Base-by-base conservation (phyloP, 2,797 vertebrate species). In the Catostomus latipinnis region DNA sequence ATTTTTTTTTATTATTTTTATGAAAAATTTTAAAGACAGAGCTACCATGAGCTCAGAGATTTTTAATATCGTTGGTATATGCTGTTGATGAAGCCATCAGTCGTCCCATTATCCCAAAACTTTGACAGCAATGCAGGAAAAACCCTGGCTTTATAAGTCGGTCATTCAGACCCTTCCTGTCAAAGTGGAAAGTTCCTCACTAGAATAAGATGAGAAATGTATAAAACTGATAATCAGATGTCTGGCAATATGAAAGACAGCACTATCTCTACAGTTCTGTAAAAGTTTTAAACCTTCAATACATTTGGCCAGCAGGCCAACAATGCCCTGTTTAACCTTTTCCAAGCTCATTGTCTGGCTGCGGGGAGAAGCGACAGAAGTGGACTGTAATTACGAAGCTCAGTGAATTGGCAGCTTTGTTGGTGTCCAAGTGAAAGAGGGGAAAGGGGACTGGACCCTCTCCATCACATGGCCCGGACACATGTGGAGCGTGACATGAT, bases 361-460 rank as follows among this genome's bases (percentile, higher is more conserved):
- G 34, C 5, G 34, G n/a, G 18, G 45, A 12, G 49, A 53, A 58
- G 22, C 63, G 60, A 73, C 8, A 4, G 43, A 34, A 65, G 49
- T 52, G 68, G 45, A 16, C 76, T 82, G 78, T 88, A 90, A 90
- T 90, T 88, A 89, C 82, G 80, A 81, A 57, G 80, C 84, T 81
- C 86, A 81, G 76, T 84, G 87, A 90, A 86, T 89, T 87, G 89
- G 86, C 71, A 54, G 88, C 81, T 86, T 6, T 79, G 76, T 58
- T 73, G 46, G 75, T 73, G 8, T 56, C 4, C 18, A n/a, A 22
- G 22, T 70, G 58, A 46, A n/a, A 61, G 63, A 75, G 4, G 8
- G 52, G 67, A 65, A 81, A 63, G 49, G 45, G 14, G 12, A 60
- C 62, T 14, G 1, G 52, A 68, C 71, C 57, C 63, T 69, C 56